Evolutionary conservation across 2,888 invertebrate genomes (phyloP), one percentile per base, ranked within the genome.

Genomic region (Sepioteuthis lessoniana): DNA sequence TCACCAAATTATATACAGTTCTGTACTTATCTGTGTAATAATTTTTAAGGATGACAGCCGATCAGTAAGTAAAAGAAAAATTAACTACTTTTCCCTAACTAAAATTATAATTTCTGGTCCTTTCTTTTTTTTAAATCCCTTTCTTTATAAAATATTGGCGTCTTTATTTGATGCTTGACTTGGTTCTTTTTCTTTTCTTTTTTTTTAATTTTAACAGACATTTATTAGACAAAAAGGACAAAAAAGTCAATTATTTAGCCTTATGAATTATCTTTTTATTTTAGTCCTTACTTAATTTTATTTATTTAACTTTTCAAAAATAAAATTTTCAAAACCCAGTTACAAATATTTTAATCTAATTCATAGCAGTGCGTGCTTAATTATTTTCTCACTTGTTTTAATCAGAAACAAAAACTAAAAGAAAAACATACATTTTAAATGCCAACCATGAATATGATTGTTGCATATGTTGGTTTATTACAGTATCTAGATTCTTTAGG

Each of bases 1-100:
- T 37, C 28, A 42, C 5, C n/a, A 42, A 35, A n/a, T 37, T 93
- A 93, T 93, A 93, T 50, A 50, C 37, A 93, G 25, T 31, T 50
- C 38, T 93, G 28, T 93, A 93, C 37, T 37, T 93, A 93, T 93
- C 38, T 93, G 46, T 55, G 50, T 93, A 55, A 55, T 37, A 28
- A 93, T n/a, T 76, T 19, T 38, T 37, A 60, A 93, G 38, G 50
- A 92, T 93, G 93, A 76, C 76, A 55, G 93, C 76, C 55, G 55
- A 93, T 76, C 76, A 93, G 60, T 93, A 55, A 76, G 76, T 93
- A 93, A 50, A 42, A 28, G 37, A 46, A 47, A 47, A 13, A 19
- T 10, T 31, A 37, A 42, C 38, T 31, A 37, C 92, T 47, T 35
- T 76, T 76, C 76, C n/a, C n/a, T 8, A 76, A 76, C 76, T n/a